Evolutionary conservation across 2,797 vertebrate species (phyloP).

Genomic region (Oryzias sinensis): DNA sequence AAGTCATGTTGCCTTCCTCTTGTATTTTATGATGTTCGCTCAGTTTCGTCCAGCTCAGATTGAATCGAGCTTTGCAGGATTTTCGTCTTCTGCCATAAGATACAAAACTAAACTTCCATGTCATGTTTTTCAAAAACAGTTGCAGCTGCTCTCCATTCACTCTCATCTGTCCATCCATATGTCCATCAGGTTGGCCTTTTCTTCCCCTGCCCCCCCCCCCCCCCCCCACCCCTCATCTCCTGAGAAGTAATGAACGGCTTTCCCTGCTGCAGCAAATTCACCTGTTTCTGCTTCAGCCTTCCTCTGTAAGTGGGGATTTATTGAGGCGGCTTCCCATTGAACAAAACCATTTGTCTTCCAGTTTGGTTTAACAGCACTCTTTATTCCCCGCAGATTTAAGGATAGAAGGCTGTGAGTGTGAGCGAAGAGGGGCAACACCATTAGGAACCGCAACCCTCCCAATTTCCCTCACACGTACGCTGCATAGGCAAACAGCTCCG

Average conservation of each 20-base stretch:
- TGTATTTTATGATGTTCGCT: no score
- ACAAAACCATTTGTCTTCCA: slow-evolving; percentile 79
- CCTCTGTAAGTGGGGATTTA: slow-evolving; percentile 75
- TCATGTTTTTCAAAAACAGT: neutral
- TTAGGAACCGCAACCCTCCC: slow-evolving; percentile 65
- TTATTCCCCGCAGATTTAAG: slow-evolving; percentile 78
- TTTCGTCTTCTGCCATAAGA: no score
- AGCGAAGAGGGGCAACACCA: slow-evolving; percentile 45
- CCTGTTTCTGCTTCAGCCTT: slow-evolving; percentile 74
- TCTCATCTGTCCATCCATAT: slow-evolving; percentile 29
- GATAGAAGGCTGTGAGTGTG: slow-evolving; percentile 49
- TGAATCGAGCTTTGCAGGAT: no score
- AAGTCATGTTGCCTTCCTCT: no score
- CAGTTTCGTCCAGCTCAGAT: no score
- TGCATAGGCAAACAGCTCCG: slow-evolving; percentile 70
- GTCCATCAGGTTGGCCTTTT: slow-evolving; percentile 50
- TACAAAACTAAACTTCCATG: neutral
- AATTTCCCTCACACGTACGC: slow-evolving; percentile 65
- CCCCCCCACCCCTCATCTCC: slow-evolving; percentile 26
- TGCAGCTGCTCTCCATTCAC: neutral
- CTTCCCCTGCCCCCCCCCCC: slow-evolving; percentile 4
- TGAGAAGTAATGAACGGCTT: slow-evolving; percentile 66
- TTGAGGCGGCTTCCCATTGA: slow-evolving; percentile 73
- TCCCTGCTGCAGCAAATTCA: slow-evolving; percentile 62
- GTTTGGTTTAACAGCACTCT: slow-evolving; percentile 78